phyloP scores from a whole-genome alignment of 2,797 vertebrate species.

The Hippoglossus hippoglossus region DNA sequence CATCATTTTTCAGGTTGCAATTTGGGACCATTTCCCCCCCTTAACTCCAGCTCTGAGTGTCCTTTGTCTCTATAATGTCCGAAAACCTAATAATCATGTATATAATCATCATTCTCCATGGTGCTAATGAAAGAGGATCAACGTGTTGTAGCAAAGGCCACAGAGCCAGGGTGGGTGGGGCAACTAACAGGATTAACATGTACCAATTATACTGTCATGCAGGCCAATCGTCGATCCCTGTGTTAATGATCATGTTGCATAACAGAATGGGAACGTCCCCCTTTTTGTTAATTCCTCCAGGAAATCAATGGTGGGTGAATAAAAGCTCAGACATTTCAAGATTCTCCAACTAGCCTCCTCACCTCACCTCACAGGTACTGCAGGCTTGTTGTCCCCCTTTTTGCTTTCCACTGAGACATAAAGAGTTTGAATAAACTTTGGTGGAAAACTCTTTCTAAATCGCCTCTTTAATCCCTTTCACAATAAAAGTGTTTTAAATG shows the following conservation, averaged over 20 bases:
- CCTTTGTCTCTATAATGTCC: constrained; percentile 51
- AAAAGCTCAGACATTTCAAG: too few relatives aligned
- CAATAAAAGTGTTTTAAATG: too few relatives aligned
- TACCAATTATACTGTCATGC: constrained; percentile 36
- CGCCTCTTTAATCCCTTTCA: too few relatives aligned
- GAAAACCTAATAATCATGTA: constrained; percentile 38
- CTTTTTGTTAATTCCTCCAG: too few relatives aligned
- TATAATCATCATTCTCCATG: constrained; percentile 8
- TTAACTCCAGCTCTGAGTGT: background rate
- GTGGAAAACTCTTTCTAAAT: too few relatives aligned
- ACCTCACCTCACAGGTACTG: too few relatives aligned
- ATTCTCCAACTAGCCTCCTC: too few relatives aligned
- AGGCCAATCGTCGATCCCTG: constrained; percentile 43
- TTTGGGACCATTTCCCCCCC: background rate
- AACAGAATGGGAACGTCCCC: too few relatives aligned
- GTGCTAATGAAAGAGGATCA: constrained; percentile 65
- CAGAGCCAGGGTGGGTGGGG: constrained; percentile 23
- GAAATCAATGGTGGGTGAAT: too few relatives aligned
- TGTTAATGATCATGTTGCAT: constrained; percentile 58
- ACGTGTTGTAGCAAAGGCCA: constrained; percentile 55
- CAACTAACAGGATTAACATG: constrained; percentile 39
- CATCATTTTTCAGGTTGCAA: constrained; percentile 12
- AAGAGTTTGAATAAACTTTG: too few relatives aligned
- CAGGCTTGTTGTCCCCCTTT: too few relatives aligned
- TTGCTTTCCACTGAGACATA: too few relatives aligned